Evolutionary conservation across 2,113 vertebrate species (phyloP).

Genomic region (Bathybates hornii): DNA sequence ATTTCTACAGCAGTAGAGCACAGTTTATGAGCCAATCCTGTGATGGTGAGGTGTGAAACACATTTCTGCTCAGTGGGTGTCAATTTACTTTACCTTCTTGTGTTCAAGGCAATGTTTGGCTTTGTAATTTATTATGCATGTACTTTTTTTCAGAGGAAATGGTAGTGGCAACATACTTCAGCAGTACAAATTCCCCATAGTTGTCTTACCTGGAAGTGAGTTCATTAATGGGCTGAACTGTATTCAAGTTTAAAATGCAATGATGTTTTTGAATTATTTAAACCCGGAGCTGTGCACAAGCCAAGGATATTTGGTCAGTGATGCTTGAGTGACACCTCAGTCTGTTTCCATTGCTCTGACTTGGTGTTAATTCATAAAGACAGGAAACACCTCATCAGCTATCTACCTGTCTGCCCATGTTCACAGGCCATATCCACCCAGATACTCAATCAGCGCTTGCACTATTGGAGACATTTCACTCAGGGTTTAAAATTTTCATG

Average conservation of each 20-base stretch:
- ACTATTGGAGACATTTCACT: neutral
- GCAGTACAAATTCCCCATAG: neutral
- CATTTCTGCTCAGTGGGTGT: neutral
- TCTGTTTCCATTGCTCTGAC: slow-evolving; percentile 29
- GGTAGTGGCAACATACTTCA: neutral
- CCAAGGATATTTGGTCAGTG: neutral
- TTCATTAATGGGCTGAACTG: neutral
- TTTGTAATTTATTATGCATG: neutral
- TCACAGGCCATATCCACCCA: slow-evolving; percentile 11
- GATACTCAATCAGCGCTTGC: neutral
- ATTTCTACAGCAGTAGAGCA: neutral
- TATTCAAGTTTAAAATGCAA: slow-evolving; percentile 3
- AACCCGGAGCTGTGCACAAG: neutral
- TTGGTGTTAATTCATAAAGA: slow-evolving; percentile 46
- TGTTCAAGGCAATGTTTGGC: neutral
- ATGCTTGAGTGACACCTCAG: slow-evolving; percentile 48
- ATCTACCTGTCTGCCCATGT: neutral
- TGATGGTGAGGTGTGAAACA: neutral
- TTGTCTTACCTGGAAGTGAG: neutral
- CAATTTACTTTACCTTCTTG: neutral
- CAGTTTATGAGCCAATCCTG: neutral
- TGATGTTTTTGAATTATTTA: slow-evolving; percentile 48
- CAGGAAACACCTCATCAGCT: slow-evolving; percentile 8
- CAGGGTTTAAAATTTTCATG: neutral
- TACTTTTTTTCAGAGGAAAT: neutral